Evolutionary conservation across 2,797 vertebrate species (phyloP), one percentile per base, ranked within the genome.

Genomic region (Ptychobarbus kaznakovi): DNA sequence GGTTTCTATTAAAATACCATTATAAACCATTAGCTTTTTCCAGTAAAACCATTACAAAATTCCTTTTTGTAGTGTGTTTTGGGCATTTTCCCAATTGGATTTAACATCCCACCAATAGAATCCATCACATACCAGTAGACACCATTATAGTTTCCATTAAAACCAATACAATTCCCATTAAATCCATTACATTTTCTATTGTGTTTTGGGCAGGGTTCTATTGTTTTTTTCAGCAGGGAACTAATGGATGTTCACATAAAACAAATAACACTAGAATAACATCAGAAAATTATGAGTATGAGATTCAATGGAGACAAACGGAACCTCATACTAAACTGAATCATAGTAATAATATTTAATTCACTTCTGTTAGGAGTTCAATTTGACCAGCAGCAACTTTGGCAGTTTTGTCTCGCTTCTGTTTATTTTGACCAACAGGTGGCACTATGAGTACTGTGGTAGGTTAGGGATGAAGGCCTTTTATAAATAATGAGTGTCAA

Each of bases 351-450:
- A 11, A 63, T 61, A 18, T 28, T 4, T 49, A 77, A 28, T 44
- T 38, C 0, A 53, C 9, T 44, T 78, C 2, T 44, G n/a, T 28
- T 28, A 28, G 58, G 38, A 28, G 38, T 38, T 10, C 3, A 51
- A 16, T 51, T 51, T 51, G 56, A 10, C 40, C 4, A n/a, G 49
- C 1, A n/a, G 13, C 18, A 49, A 46, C 40, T 78, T 74, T n/a
- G 8, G 10, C 38, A 49, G 22, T n/a, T 32, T 25, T 63, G 68
- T 75, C 63, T 80, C 49, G 10, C 63, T 68, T 80, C 74, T 82
- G 70, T 79, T 83, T 72, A 74, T 32, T 92, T 92, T 92, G 91
- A 93, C 94, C 94, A 95, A 95, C 93, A 95, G 95, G 94, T 95
- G 94, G 94, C 94, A 94, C 92, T 93, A 91, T 94, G 91, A 87